Percentiles rank a stretch among this genome's conserved stretches.
Conservation (phyloP, 2,888 invertebrate genomes). For the Eudemis profundana region DNA sequence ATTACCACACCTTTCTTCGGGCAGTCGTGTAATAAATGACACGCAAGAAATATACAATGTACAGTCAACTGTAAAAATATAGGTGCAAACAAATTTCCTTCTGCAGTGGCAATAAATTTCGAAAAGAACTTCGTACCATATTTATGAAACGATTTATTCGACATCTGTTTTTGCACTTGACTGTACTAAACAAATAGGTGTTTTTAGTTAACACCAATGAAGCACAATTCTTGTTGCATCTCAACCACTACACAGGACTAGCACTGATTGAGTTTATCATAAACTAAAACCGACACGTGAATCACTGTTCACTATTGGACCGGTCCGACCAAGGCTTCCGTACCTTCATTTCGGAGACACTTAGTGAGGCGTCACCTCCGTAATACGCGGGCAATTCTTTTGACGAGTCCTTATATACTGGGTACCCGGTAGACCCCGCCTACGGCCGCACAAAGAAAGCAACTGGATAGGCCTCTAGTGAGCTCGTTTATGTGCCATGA, state of each 20-base stretch:
- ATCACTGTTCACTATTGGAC: constrained; percentile 26
- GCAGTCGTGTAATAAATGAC: no score
- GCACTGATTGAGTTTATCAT: constrained; percentile 11
- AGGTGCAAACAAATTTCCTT: no score
- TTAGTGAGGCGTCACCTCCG: constrained; percentile 60
- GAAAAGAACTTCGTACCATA: no score
- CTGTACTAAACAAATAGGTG: no score
- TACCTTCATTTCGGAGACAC: constrained; percentile 78
- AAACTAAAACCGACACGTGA: constrained; percentile 6
- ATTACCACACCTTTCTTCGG: no score
- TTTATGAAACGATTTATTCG: no score
- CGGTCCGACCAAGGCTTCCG: constrained; percentile 48
- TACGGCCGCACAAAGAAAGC: constrained; percentile 68
- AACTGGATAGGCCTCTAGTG: constrained; percentile 62
- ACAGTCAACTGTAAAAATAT: no score
- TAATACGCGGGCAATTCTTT: constrained; percentile 65
- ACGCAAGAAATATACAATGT: no score
- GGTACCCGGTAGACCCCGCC: constrained; percentile 66
- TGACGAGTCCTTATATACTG: constrained; percentile 72
- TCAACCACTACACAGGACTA: constrained; percentile 3
- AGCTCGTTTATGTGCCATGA: neutral
- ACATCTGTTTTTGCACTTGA: no score
- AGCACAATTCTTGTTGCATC: neutral
- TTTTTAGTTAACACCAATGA: no score
- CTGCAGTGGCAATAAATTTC: no score